Conservation (phyloP, 1,140 invertebrate genomes). For the Calosoma granatense region DNA sequence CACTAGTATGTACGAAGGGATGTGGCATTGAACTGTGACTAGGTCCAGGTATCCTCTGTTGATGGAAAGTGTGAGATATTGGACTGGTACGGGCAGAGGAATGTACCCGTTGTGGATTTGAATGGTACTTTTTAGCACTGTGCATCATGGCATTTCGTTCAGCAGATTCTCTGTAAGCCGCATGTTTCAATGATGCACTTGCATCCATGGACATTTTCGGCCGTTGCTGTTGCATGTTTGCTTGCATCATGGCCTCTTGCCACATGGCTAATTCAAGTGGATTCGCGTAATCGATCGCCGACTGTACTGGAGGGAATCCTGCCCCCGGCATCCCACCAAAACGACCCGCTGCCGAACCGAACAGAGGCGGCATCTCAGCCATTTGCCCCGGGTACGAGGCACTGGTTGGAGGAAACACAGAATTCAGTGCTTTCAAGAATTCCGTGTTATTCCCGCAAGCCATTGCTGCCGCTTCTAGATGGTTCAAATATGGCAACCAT, state of each 20-base stretch:
- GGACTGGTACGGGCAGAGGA: slow-evolving; percentile 38
- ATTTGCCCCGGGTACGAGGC: slow-evolving; percentile 35
- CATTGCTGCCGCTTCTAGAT: slow-evolving; percentile 38
- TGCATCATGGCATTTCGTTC: background rate
- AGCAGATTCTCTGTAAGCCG: background rate
- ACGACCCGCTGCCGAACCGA: slow-evolving; percentile 23
- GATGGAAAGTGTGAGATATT: slow-evolving; percentile 33
- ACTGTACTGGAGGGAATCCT: slow-evolving; percentile 38
- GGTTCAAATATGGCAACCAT: slow-evolving; percentile 57
- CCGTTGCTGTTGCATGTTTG: slow-evolving; percentile 27
- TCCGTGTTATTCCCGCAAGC: slow-evolving; percentile 33
- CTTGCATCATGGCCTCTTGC: slow-evolving; percentile 49
- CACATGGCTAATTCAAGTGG: slow-evolving; percentile 53
- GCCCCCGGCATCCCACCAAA: slow-evolving; percentile 32
- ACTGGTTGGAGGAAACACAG: slow-evolving; percentile 13
- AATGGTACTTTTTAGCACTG: background rate
- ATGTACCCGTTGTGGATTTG: slow-evolving; percentile 26
- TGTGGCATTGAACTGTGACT: too few species aligned
- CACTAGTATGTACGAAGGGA: slow-evolving; percentile 26
- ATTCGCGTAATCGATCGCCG: slow-evolving; percentile 43
- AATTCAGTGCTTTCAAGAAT: slow-evolving; percentile 36
- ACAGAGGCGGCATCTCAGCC: slow-evolving; percentile 40
- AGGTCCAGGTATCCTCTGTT: slow-evolving; percentile 20
- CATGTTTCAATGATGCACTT: slow-evolving; percentile 12
- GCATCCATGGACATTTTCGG: slow-evolving; percentile 10